Evolutionary conservation across 2,797 vertebrate species (phyloP), one percentile per base, ranked within the genome.

Genomic region (Muscicapa striata): DNA sequence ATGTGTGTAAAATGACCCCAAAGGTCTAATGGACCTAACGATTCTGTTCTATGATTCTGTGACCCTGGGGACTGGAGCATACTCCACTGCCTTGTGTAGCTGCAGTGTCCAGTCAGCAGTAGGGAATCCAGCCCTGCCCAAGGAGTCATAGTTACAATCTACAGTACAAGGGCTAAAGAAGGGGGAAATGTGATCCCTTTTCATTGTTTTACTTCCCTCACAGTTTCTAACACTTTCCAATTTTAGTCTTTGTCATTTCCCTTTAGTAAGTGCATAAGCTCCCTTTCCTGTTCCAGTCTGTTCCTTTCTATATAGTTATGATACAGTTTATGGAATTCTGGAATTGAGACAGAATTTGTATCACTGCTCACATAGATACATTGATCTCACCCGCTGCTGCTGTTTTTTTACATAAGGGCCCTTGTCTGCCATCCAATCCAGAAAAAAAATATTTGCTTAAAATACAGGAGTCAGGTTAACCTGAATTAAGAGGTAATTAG

Each of bases 201-300:
- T 62, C 32, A 18, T 48, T 75, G 63, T 43, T 68, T 58, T 13
- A 54, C 49, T 83, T 83, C 54, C 26, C 66, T 72, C 0, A 2
- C 40, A 23, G 45, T 58, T 84, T 59, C 36, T 78, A 30, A 63
- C 59, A 34, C 52, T 91, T 79, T 72, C 34, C 41, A 58, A 17
- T 40, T 67, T 87, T 80, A 83, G 36, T 83, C 57, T 63, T 82
- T 51, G 68, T 62, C 7, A 29, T 84, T 91, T 94, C 61, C 68
- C 22, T 72, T 80, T 14, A 64, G 18, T 10, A 74, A 36, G 12
- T 36, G n/a, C 10, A 6, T 61, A 49, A 67, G 34, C 29, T 89
- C 41, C 34, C 30, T 87, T 92, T 94, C 63, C 87, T 92, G 32
- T 61, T 92, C 49, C 46, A 76, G 55, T 73, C 68, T 83, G 61